phyloP scores from a whole-genome alignment of 1,140 invertebrate species.

The Steinernema feltiae region DNA sequence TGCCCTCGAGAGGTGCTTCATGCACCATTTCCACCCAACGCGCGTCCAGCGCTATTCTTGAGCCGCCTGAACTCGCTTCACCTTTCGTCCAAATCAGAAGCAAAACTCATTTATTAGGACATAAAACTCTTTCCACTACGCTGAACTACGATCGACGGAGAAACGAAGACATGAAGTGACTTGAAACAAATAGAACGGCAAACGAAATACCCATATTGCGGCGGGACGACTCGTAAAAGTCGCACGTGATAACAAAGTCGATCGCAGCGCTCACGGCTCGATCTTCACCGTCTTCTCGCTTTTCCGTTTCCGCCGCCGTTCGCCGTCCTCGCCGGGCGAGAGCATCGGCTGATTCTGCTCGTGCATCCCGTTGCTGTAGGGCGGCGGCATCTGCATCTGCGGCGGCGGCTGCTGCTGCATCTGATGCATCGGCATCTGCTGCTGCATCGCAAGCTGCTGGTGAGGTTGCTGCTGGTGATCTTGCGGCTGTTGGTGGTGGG shows the following conservation, averaged over 20 bases:
- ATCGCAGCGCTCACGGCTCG: neutral
- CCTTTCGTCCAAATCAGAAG: no score
- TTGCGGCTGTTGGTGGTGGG: neutral
- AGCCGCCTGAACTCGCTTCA: no score
- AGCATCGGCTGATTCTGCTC: neutral
- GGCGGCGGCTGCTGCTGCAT: neutral
- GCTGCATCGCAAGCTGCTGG: neutral
- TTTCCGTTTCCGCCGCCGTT: neutral
- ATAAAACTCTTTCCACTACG: neutral
- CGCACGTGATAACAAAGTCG: neutral
- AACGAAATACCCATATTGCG: neutral
- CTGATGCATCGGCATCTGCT: neutral
- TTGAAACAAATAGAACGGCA: neutral
- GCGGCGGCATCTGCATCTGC: neutral
- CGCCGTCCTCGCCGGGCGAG: neutral
- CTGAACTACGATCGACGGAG: no score
- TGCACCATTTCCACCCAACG: no score
- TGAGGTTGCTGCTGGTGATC: neutral
- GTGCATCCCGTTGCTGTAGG: neutral
- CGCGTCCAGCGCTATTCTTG: no score
- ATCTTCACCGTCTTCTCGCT: neutral
- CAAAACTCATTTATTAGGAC: neutral
- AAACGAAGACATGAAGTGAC: no score
- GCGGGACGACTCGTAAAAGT: no score
- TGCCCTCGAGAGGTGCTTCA: no score